Percentiles rank a stretch among this genome's conserved stretches.
Conservation (phyloP, 1,140 invertebrate species). For the Rhagoletis pomonella region DNA sequence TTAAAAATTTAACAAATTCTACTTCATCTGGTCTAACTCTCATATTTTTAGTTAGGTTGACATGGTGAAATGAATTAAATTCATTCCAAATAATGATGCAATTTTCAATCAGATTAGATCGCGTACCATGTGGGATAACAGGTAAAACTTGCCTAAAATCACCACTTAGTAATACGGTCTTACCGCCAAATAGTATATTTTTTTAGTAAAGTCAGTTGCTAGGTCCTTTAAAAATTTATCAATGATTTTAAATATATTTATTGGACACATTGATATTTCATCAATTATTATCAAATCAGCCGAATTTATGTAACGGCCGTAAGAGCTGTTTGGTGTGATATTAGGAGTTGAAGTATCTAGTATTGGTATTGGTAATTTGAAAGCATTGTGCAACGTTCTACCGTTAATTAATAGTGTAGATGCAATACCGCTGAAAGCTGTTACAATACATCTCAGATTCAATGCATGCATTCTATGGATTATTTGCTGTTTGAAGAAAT, state of each 20-base stretch:
- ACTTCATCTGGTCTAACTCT: neutral
- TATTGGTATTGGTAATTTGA: slow-evolving; percentile 63
- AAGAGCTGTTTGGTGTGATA: slow-evolving; percentile 33
- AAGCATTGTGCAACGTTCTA: slow-evolving; percentile 64
- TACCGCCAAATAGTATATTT: neutral
- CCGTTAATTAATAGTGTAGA: slow-evolving; percentile 60
- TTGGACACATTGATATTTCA: slow-evolving; percentile 14
- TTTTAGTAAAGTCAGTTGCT: neutral
- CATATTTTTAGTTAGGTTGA: neutral
- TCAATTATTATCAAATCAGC: neutral
- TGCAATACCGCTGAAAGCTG: slow-evolving; percentile 67
- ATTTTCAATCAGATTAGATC: neutral
- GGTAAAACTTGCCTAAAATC: neutral
- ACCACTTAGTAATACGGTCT: neutral
- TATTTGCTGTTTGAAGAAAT: slow-evolving; percentile 61
- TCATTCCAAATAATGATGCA: neutral
- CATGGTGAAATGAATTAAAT: neutral
- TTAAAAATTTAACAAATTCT: neutral
- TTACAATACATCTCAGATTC: slow-evolving; percentile 46
- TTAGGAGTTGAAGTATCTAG: slow-evolving; percentile 58
- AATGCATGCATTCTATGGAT: slow-evolving; percentile 53
- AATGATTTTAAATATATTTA: neutral
- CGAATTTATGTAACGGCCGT: neutral
- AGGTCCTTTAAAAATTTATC: neutral
- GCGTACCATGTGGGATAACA: neutral